Percentiles rank a stretch among this genome's conserved stretches.
These are phyloP conservation scores for Sebastes wilsoni DNA, from an alignment of 2,797 vertebrate genomes.

Conservation along the genomic window DNA sequence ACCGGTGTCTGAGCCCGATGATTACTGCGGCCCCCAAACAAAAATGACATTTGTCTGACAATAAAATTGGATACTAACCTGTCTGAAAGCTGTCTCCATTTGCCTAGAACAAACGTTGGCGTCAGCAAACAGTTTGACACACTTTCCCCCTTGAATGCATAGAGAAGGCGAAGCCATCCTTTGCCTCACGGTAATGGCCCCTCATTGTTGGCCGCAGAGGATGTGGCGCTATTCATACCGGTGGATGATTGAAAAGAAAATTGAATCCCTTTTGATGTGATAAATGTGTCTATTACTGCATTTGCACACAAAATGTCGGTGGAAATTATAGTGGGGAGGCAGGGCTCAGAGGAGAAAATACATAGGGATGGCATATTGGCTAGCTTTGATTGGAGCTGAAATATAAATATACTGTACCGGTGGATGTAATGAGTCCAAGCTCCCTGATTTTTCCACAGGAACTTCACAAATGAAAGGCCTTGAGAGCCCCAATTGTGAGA, in stretches of 20 bases:
- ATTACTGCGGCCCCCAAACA: slow-evolving; percentile 84
- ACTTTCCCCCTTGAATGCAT: slow-evolving; percentile 86
- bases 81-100: slow-evolving; percentile 86
- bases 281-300: slow-evolving; percentile 98
- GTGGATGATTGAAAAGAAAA: slow-evolving; percentile 98
- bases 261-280: slow-evolving; percentile 98
- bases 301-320: slow-evolving; percentile 98
- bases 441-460: slow-evolving; percentile 75
- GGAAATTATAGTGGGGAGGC: slow-evolving; percentile 95
- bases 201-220: slow-evolving; percentile 96
- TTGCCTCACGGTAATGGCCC: slow-evolving; percentile 90
- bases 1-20: slow-evolving; percentile 68
- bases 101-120: slow-evolving; percentile 89
- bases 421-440: slow-evolving; percentile 76
- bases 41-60: slow-evolving; percentile 90
- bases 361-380: slow-evolving; percentile 94
- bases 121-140: slow-evolving; percentile 92
- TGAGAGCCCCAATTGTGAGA: slow-evolving; percentile 78
- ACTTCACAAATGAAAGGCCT: slow-evolving; percentile 80
- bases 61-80: slow-evolving; percentile 89
- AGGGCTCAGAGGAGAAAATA: slow-evolving; percentile 90
- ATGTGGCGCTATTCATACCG: slow-evolving; percentile 93
- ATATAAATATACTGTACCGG: slow-evolving; percentile 84
- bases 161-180: slow-evolving; percentile 86
- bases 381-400: slow-evolving; percentile 93